Evolutionary conservation across 2,113 vertebrate genomes (phyloP).

Genomic region (Hippocampus comes): DNA sequence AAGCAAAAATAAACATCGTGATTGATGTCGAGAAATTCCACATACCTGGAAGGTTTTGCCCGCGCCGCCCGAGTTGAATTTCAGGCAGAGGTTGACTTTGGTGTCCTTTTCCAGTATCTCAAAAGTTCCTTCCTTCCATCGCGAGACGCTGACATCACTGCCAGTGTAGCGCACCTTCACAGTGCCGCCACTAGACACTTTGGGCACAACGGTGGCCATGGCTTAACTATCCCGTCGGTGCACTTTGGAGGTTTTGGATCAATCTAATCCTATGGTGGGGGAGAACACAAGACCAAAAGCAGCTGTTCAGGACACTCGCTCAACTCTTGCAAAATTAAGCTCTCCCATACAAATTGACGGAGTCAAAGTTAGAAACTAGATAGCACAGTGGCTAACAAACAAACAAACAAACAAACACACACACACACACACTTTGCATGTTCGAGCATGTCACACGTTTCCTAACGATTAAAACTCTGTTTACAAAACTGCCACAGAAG

Average conservation of each 20-base stretch:
- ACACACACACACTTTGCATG: not conserved
- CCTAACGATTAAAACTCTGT: not conserved
- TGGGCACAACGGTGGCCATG: slow-evolving; percentile 74
- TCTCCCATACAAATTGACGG: not conserved
- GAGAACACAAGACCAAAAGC: not conserved
- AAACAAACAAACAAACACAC: no score
- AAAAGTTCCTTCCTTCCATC: slow-evolving; percentile 94
- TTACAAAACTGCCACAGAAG: not conserved
- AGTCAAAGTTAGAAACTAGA: not conserved
- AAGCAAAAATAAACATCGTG: not conserved
- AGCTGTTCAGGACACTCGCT: not conserved
- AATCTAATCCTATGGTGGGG: slow-evolving; percentile 30
- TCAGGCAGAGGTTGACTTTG: slow-evolving; percentile 84
- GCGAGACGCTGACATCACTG: slow-evolving; percentile 85
- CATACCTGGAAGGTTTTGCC: slow-evolving; percentile 86
- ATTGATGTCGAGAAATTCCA: not conserved
- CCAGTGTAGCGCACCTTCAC: slow-evolving; percentile 81
- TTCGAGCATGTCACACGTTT: not conserved
- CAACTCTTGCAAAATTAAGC: not conserved
- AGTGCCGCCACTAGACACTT: slow-evolving; percentile 79
- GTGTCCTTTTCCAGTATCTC: slow-evolving; percentile 95
- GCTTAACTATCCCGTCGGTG: slow-evolving; percentile 43
- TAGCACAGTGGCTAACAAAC: not conserved
- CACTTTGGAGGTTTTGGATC: slow-evolving; percentile 24
- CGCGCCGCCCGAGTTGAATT: slow-evolving; percentile 85